Evolutionary conservation across 2,797 vertebrate genomes (phyloP), one percentile per base, ranked within the genome.

Genomic region (Onychomys arenicola): DNA sequence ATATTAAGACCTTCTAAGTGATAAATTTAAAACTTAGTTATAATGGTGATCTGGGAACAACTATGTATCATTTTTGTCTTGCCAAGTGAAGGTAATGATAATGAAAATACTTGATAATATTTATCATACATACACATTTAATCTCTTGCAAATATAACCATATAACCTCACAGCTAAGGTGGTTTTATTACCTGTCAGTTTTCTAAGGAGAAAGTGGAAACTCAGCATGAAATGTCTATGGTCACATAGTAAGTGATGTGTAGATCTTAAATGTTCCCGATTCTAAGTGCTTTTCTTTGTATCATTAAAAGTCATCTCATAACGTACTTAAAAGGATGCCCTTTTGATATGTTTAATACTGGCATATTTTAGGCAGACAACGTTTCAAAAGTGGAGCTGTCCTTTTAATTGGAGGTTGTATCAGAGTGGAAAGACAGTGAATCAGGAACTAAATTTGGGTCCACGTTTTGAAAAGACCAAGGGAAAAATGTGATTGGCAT

Each of bases 1-100:
- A 65, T 92, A 57, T 69, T 88, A 92, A 97, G 89, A 85, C 6
- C 21, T 96, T 71, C 34, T 87, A 19, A 78, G 88, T 57, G 61
- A 32, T 46, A 82, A 9, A 92, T 67, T 43, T 69, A 82, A 93
- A 94, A 3, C 40, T 69, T 75, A 46, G 37, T 25, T 57, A 16
- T 55, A 75, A 71, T 65, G 23, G 40, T 37, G 57, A 86, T 46
- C 40, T 85, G 61, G 6, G 63, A 89, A 82, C 57, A 84, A 65
- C n/a, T 90, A 49, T 73, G 34, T 32, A 32, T 87, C 37, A 77
- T n/a, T 9, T 9, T 76, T 17, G 19, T 85, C 40, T 85, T 92
- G 84, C 57, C 29, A 95, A 40, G 55, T 55, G 55, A 69, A 67
- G 8, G 34, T 59, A 37, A 43, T 76, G 6, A 10, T 92, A 32